A percentile compares a stretch with the other conserved stretches of the same genome.
phyloP scores from a whole-genome alignment of 2,888 invertebrate genomes.

The Eudemis profundana region DNA sequence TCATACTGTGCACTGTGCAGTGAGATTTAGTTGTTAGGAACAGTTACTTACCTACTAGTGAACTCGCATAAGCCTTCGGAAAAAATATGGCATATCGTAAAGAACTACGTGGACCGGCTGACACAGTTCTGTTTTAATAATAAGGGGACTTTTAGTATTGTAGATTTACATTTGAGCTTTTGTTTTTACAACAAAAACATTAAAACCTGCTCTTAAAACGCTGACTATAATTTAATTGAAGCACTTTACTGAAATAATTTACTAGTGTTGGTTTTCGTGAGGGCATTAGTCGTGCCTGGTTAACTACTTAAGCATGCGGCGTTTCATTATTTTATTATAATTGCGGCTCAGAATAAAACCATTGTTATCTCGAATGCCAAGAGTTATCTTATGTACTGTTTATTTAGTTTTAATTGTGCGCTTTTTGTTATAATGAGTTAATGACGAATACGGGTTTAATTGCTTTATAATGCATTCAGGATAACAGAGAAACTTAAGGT shows the following conservation, averaged over 20 bases:
- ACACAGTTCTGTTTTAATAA: no score
- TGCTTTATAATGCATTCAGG: conserved; percentile 46
- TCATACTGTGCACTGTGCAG: no score
- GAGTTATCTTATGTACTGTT: conserved; percentile 69
- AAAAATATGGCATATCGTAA: no score
- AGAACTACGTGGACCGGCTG: no score
- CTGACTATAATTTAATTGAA: conserved; percentile 15
- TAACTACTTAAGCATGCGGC: conserved; percentile 32
- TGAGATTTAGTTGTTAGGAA: no score
- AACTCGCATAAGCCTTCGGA: no score
- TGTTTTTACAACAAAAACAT: neutral
- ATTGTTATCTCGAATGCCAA: conserved; percentile 54
- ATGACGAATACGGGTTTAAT: conserved; percentile 63
- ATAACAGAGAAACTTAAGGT: conserved; percentile 61
- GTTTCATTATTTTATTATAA: conserved; percentile 43
- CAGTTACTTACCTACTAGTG: no score
- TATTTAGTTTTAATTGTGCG: conserved; percentile 70
- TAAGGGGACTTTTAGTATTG: neutral
- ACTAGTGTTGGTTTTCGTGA: conserved; percentile 33
- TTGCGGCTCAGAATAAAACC: conserved; percentile 45
- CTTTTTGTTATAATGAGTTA: conserved; percentile 70
- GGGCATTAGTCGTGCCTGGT: conserved; percentile 40
- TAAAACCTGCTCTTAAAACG: conserved; percentile 13
- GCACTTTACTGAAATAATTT: conserved; percentile 27
- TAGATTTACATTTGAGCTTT: neutral